Percentiles rank a stretch among this genome's conserved stretches.
Conservation (phyloP, 2,797 vertebrate genomes). For the Xenentodon cancila region DNA sequence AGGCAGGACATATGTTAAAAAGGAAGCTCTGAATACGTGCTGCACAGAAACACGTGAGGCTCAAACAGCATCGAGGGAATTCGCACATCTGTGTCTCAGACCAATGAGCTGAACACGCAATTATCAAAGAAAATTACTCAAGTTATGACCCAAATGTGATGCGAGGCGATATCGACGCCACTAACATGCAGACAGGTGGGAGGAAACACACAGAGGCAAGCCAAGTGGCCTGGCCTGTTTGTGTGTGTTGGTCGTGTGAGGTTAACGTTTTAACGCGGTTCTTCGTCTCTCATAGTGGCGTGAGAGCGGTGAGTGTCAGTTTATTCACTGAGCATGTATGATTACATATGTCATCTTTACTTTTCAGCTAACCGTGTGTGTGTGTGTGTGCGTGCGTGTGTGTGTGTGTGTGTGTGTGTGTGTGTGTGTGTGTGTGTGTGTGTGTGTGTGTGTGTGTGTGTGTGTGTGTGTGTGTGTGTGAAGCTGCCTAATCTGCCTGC, state of each 20-base stretch:
- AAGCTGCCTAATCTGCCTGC: constrained; percentile 57
- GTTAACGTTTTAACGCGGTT: constrained; percentile 30
- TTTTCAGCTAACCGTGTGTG: constrained; percentile 20
- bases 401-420: too few species aligned
- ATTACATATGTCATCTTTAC: constrained; percentile 45
- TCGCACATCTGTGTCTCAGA: background rate
- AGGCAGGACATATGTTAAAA: constrained; percentile 5
- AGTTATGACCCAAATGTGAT: constrained; percentile 8
- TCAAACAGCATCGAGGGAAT: background rate
- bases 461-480: too few species aligned
- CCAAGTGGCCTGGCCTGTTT: constrained; percentile 9
- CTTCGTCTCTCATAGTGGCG: constrained; percentile 11
- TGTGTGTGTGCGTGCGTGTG: background rate
- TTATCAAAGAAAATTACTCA: constrained; percentile 1
- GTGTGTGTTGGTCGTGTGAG: constrained; percentile 3
- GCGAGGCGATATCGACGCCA: background rate
- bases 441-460: too few species aligned
- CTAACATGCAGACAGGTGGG: background rate
- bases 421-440: too few species aligned
- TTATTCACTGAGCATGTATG: constrained; percentile 44
- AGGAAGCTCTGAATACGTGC: constrained; percentile 45
- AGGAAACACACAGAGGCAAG: background rate
- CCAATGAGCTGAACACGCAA: constrained; percentile 2
- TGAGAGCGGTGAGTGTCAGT: constrained; percentile 18
- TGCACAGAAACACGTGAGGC: constrained; percentile 4